Evolutionary conservation across 2,113 vertebrate species (phyloP).

Genomic region (Holacanthus passer): DNA sequence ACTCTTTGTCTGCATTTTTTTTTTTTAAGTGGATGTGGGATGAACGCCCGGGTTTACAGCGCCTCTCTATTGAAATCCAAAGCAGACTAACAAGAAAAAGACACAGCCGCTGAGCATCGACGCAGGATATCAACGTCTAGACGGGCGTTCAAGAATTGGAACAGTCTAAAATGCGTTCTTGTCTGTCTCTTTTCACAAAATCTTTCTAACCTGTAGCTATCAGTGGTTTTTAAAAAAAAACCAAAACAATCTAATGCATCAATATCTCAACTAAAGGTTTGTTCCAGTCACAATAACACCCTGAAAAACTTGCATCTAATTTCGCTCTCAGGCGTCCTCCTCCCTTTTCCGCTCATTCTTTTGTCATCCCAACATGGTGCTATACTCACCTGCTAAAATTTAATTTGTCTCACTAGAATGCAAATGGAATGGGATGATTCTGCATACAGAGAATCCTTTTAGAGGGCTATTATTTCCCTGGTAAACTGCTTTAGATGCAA

Average conservation of each 20-base stretch:
- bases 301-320: slow-evolving; percentile 19
- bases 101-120: background rate
- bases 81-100: slow-evolving; percentile 15
- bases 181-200: slow-evolving; percentile 16
- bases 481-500: slow-evolving; percentile 83
- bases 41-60: slow-evolving; percentile 1
- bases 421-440: slow-evolving; percentile 76
- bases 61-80: slow-evolving; percentile 24
- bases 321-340: slow-evolving; percentile 31
- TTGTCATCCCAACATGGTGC: slow-evolving; percentile 62
- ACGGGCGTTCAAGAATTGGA: background rate
- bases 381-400: slow-evolving; percentile 70
- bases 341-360: slow-evolving; percentile 33
- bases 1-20: slow-evolving; percentile 4
- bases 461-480: slow-evolving; percentile 79
- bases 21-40: slow-evolving; percentile 19
- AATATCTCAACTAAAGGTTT: slow-evolving; percentile 34
- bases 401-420: slow-evolving; percentile 80
- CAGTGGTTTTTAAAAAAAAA: slow-evolving; percentile 30
- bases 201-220: slow-evolving; percentile 5
- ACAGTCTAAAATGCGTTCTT: slow-evolving; percentile 22
- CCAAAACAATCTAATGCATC: slow-evolving; percentile 1
- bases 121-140: slow-evolving; percentile 9
- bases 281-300: background rate
- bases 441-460: slow-evolving; percentile 80